Percentiles rank a stretch among this genome's conserved stretches.
phyloP scores from a whole-genome alignment of 1,140 invertebrate species.

The Vollenhovia emeryi region DNA sequence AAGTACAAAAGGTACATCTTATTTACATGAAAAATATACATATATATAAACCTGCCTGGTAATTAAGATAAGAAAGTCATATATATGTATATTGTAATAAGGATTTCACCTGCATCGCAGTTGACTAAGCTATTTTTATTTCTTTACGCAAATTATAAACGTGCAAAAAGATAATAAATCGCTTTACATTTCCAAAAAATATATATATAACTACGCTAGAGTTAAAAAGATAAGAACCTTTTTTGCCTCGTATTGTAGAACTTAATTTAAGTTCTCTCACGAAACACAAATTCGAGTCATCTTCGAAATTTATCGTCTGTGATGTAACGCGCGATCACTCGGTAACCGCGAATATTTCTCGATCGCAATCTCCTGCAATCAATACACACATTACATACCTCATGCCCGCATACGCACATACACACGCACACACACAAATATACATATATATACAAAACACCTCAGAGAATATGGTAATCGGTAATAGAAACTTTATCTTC shows the following conservation, averaged over 20 bases:
- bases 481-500: not conserved
- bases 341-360: conserved; percentile 28
- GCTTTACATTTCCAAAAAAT: conserved; percentile 7
- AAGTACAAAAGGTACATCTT: conserved; percentile 18
- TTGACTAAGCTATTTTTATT: conserved; percentile 10
- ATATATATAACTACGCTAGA: not conserved
- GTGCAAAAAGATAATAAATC: not conserved
- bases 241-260: not conserved
- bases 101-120: not conserved
- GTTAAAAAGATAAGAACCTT: not conserved
- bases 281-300: conserved; percentile 30
- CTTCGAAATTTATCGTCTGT: conserved; percentile 38
- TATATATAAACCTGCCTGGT: not conserved
- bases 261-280: conserved; percentile 7
- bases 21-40: conserved; percentile 15
- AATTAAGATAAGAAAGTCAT: conserved; percentile 1
- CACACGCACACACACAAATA: conserved; percentile 1
- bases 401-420: not conserved
- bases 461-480: conserved; percentile 49
- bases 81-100: conserved; percentile 13
- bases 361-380: conserved; percentile 13
- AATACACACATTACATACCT: not conserved
- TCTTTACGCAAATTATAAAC: conserved; percentile 1
- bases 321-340: conserved; percentile 34
- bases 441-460: conserved; percentile 53